Evolutionary conservation across 2,797 vertebrate genomes (phyloP).

Genomic region (Chiloscyllium punctatum): DNA sequence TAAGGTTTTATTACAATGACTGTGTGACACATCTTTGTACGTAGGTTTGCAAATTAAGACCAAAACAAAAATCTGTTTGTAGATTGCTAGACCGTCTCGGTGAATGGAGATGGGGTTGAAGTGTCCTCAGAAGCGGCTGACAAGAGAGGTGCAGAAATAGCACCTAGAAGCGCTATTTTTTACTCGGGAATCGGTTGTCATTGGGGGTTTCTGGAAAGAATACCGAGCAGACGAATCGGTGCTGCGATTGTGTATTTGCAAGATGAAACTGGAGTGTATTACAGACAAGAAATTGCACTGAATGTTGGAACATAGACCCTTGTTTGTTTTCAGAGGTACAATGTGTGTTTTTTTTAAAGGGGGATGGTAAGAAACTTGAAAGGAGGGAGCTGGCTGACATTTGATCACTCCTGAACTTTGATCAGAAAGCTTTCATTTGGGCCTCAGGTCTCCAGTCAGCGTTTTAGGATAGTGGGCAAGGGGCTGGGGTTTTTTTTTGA

Average conservation of each 20-base stretch:
- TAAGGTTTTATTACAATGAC: background rate
- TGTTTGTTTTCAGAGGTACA: conserved; percentile 39
- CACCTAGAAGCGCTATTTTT: conserved; percentile 47
- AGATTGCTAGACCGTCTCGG: background rate
- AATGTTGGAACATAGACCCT: background rate
- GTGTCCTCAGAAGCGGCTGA: conserved; percentile 45
- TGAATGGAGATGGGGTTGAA: background rate
- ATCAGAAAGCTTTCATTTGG: conserved; percentile 63
- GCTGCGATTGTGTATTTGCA: background rate
- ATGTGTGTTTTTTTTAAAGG: conserved; percentile 47
- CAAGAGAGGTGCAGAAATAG: conserved; percentile 52
- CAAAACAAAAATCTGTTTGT: background rate
- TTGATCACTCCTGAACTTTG: conserved; percentile 65
- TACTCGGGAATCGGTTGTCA: conserved; percentile 40
- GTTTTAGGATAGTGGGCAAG: conserved; percentile 49
- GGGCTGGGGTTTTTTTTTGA: conserved; percentile 45
- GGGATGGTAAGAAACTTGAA: conserved; percentile 54
- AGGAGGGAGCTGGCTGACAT: conserved; percentile 50
- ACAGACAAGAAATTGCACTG: background rate
- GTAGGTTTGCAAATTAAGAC: too few species aligned
- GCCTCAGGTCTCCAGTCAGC: conserved; percentile 52
- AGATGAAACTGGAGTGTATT: background rate
- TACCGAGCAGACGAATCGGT: background rate
- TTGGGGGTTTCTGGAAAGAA: background rate
- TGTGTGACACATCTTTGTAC: background rate